Evolutionary conservation across 2,797 vertebrate species (phyloP), one percentile per base, ranked within the genome.

Genomic region (Coranthus polyacanthus): DNA sequence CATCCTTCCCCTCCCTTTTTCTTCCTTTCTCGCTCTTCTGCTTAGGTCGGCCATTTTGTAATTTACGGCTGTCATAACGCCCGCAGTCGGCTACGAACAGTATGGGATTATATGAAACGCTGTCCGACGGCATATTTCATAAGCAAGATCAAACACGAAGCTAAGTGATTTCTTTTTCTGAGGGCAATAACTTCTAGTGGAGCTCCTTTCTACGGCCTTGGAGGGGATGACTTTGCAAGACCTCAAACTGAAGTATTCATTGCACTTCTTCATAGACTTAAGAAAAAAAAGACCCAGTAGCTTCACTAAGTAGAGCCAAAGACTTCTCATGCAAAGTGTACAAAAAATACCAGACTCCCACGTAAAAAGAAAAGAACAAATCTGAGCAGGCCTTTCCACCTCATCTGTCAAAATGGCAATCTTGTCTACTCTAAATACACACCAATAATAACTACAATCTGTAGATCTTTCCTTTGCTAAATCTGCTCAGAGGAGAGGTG

Each of bases 51-150:
- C 88, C 84, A 86, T 86, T 82, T 83, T 81, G 75, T 87, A 81
- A 90, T 92, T 89, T 91, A 92, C 81, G 63, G 83, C 83, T 41
- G 68, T 84, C 80, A 81, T 78, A 85, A 89, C 78, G 78, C 70
- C 69, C 12, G 41, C 66, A 42, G 66, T 80, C 71, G 70, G 86
- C 78, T 60, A 71, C 12, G 81, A 88, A 87, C 85, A 77, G 82
- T 74, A 61, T 64, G 70, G 79, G 84, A 89, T 91, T 89, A 83
- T 87, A 83, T 80, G 83, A 87, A 85, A 82, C 37, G 70, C 81
- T 81, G 80, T 88, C 84, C 22, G 57, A 65, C 45, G 13, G 75
- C 85, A 76, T 89, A 88, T 75, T 83, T 92, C 90, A 88, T 29
- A 12, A 74, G 57, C 21, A 66, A 86, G 85, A 88, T 88, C 84